phyloP scores from a whole-genome alignment of 2,797 vertebrate species.

The Chaunax sp. region DNA sequence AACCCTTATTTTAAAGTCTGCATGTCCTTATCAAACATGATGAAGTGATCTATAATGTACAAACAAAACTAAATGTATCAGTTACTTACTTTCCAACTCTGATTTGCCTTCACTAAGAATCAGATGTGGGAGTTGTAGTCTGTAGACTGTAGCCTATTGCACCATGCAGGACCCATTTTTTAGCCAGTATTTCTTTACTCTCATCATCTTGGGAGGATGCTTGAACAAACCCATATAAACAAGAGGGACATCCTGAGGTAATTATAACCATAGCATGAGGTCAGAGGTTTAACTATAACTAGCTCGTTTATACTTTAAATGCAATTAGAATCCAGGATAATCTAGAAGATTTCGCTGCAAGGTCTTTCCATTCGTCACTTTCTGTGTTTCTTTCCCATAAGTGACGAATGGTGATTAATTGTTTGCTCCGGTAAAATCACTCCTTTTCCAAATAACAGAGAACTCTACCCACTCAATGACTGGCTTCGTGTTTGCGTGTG shows the following conservation, averaged over 20 bases:
- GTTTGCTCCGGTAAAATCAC: too few species aligned
- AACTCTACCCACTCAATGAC: slow-evolving; percentile 5
- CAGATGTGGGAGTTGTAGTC: too few species aligned
- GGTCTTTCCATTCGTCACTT: slow-evolving; percentile 39
- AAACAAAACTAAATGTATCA: too few species aligned
- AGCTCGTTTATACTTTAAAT: slow-evolving; percentile 11
- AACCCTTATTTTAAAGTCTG: background rate
- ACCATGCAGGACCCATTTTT: background rate
- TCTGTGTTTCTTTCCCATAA: too few species aligned
- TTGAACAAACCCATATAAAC: background rate
- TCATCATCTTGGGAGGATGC: slow-evolving; percentile 8
- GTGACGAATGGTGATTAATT: too few species aligned
- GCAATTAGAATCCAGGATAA: too few species aligned
- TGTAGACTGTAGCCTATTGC: too few species aligned
- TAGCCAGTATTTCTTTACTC: background rate
- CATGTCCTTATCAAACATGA: background rate
- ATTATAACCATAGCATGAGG: background rate
- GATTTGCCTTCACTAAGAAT: too few species aligned
- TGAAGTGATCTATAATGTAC: background rate
- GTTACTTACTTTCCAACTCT: too few species aligned
- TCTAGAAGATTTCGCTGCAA: slow-evolving; percentile 4
- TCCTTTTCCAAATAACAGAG: too few species aligned
- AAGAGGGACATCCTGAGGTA: background rate
- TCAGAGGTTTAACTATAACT: slow-evolving; percentile 2
- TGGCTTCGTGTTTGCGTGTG: background rate